Conservation (phyloP, 2,888 invertebrate species). For the Sphinx pinastri region DNA sequence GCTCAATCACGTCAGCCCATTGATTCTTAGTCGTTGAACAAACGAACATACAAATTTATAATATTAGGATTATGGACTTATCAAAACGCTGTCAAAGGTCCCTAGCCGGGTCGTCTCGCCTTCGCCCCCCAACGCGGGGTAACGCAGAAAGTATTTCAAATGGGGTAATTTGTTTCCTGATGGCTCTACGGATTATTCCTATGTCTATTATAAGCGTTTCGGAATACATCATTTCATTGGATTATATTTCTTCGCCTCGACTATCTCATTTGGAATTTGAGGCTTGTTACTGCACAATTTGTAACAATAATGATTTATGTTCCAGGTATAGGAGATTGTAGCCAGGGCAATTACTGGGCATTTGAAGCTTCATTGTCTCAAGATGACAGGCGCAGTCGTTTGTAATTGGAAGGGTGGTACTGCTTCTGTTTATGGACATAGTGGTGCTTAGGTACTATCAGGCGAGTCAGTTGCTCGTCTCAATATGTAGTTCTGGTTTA, state of each 20-base stretch:
- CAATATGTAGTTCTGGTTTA: no score
- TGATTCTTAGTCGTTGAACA: no score
- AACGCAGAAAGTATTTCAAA: constrained; percentile 51
- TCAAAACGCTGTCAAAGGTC: constrained; percentile 36
- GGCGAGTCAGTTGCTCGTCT: no score
- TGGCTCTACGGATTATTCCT: constrained; percentile 48
- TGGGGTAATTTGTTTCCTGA: constrained; percentile 62
- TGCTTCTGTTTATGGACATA: no score
- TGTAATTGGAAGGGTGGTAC: no score
- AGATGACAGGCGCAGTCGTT: no score
- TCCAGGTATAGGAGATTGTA: no score
- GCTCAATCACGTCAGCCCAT: no score
- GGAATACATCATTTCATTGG: constrained; percentile 16
- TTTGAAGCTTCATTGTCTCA: no score
- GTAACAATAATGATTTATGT: background rate
- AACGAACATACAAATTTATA: no score
- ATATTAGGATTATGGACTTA: background rate
- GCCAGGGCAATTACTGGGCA: no score
- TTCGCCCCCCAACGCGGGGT: constrained; percentile 47
- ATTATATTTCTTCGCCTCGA: constrained; percentile 13
- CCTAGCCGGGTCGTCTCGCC: constrained; percentile 38
- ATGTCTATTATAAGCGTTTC: constrained; percentile 23
- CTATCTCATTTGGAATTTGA: constrained; percentile 3
- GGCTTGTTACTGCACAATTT: background rate
- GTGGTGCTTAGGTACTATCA: no score